These are phyloP conservation scores for Stegana nigrithorax DNA, from an alignment of 2,888 invertebrate species.

Conservation along the genomic window DNA sequence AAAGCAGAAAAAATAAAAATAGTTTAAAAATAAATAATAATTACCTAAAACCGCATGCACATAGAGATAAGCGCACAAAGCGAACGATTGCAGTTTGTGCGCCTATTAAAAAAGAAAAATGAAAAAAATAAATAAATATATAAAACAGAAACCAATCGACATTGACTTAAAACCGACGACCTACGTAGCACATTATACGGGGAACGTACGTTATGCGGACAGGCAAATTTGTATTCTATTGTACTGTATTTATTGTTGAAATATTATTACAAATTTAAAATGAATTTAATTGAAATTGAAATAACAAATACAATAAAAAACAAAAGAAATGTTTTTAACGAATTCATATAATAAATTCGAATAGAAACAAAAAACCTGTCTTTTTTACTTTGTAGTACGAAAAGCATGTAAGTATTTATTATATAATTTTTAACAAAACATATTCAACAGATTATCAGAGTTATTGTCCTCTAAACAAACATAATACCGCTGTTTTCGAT, in stretches of 20 bases:
- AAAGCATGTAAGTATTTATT: neutral
- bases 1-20: constrained; percentile 4
- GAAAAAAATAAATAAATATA: constrained; percentile 1
- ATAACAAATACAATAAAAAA: constrained; percentile 18
- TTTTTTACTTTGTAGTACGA: neutral
- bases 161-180: neutral
- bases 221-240: constrained; percentile 54
- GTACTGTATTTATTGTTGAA: constrained; percentile 62
- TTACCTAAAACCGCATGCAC: too few species aligned
- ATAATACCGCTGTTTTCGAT: too few species aligned
- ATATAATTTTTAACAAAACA: too few species aligned
- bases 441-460: too few species aligned
- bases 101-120: neutral
- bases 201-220: neutral
- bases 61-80: too few species aligned
- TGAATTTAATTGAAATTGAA: constrained; percentile 18
- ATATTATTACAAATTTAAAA: constrained; percentile 21
- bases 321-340: constrained; percentile 50
- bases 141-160: neutral
- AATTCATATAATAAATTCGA: constrained; percentile 41
- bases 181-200: too few species aligned
- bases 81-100: too few species aligned
- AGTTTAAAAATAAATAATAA: neutral
- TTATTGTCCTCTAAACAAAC: too few species aligned
- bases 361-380: constrained; percentile 18